A percentile compares a stretch with the other conserved stretches of the same genome.
Conservation (phyloP, 1,140 invertebrate species). For the silkworm (Bombyx mori) region DNA sequence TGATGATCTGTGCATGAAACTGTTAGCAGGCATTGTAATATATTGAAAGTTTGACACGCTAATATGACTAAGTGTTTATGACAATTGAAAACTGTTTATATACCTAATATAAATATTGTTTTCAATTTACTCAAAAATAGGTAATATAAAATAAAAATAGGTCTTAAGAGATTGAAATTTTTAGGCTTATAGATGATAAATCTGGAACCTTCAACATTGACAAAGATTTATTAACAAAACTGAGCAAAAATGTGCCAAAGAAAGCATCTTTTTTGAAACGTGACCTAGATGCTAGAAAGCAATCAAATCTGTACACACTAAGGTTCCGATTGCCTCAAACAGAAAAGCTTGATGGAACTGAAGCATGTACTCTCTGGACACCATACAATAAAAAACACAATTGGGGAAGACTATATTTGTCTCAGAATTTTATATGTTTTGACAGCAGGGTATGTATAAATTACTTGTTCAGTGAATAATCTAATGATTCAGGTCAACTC, state of each 20-base stretch:
- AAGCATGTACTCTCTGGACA: conserved; percentile 93
- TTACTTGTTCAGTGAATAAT: too few relatives aligned
- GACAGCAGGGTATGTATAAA: conserved; percentile 86
- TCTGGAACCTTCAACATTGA: conserved; percentile 85
- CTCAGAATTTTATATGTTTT: conserved; percentile 96
- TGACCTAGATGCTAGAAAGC: conserved; percentile 93
- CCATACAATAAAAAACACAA: conserved; percentile 94
- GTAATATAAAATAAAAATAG: too few relatives aligned
- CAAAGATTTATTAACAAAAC: conserved; percentile 83
- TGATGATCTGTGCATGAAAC: too few relatives aligned
- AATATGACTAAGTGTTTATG: too few relatives aligned
- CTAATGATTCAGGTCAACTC: too few relatives aligned
- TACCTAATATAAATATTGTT: too few relatives aligned
- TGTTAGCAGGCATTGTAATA: too few relatives aligned
- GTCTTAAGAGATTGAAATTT: neutral
- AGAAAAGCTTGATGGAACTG: conserved; percentile 94
- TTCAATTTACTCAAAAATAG: too few relatives aligned
- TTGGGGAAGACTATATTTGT: conserved; percentile 92
- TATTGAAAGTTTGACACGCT: too few relatives aligned
- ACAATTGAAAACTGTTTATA: too few relatives aligned
- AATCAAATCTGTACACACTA: conserved; percentile 88
- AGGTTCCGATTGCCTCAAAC: conserved; percentile 87
- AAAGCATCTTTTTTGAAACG: conserved; percentile 91
- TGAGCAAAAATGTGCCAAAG: conserved; percentile 88
- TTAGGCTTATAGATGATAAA: conserved; percentile 88